Percentiles rank a stretch among this genome's conserved stretches.
These are phyloP conservation scores for Dipodomys ordii DNA, from an alignment of 2,113 vertebrate species.

Conservation along the genomic window DNA sequence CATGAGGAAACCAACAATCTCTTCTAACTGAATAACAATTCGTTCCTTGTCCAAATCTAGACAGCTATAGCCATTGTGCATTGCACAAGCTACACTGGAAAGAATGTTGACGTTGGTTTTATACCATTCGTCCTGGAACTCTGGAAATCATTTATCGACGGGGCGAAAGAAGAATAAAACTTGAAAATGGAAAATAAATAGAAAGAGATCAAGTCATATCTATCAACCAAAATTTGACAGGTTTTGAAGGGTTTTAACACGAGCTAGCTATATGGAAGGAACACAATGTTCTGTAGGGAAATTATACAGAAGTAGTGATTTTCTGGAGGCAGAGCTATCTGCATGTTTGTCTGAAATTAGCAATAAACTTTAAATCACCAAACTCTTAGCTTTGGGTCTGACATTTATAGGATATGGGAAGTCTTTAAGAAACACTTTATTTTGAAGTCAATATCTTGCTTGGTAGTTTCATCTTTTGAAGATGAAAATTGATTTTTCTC, in stretches of 20 bases:
- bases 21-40: not conserved
- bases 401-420: conserved; percentile 80
- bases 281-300: conserved; percentile 37
- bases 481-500: conserved; percentile 84
- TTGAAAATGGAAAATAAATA: conserved; percentile 52
- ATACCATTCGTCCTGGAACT: not conserved
- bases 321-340: conserved; percentile 31
- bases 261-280: not conserved
- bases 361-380: conserved; percentile 77
- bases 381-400: conserved; percentile 71
- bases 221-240: not conserved
- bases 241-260: not conserved
- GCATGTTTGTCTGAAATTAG: conserved; percentile 75
- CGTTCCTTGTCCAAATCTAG: not conserved
- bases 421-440: conserved; percentile 83
- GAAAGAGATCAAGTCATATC: not conserved
- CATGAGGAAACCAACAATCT: not conserved
- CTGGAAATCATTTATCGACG: conserved; percentile 47
- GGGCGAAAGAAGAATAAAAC: conserved; percentile 31
- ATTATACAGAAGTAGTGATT: not conserved
- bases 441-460: conserved; percentile 81
- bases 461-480: conserved; percentile 80
- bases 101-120: not conserved
- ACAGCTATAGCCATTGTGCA: not conserved
- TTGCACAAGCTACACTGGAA: not conserved